Evolutionary conservation across 2,888 invertebrate species (phyloP).

Genomic region (Helleia helle): DNA sequence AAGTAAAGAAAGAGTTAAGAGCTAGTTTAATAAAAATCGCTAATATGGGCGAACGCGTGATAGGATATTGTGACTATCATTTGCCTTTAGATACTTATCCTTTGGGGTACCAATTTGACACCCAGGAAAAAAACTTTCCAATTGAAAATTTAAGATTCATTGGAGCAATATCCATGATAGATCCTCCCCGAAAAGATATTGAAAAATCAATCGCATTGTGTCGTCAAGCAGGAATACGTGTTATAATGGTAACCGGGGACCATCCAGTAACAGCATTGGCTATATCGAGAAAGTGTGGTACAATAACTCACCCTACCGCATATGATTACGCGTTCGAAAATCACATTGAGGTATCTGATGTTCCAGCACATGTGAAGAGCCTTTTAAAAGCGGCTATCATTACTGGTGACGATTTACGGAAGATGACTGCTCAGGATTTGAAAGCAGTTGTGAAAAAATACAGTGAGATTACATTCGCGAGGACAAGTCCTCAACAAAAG

Average conservation of each 20-base stretch:
- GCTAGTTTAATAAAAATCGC: constrained; percentile 84
- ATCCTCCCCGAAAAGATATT: constrained; percentile 79
- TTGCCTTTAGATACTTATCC: constrained; percentile 72
- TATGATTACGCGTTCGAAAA: constrained; percentile 81
- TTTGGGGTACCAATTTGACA: constrained; percentile 69
- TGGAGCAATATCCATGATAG: constrained; percentile 81
- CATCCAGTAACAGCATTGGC: constrained; percentile 83
- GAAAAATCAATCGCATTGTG: constrained; percentile 79
- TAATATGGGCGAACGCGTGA: constrained; percentile 88
- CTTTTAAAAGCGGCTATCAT: constrained; percentile 53
- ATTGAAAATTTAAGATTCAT: constrained; percentile 71
- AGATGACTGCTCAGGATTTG: constrained; percentile 68
- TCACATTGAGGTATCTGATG: constrained; percentile 66
- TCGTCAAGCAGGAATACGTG: constrained; percentile 80
- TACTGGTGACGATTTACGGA: constrained; percentile 71
- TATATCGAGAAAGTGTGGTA: constrained; percentile 79
- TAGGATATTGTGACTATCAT: constrained; percentile 84
- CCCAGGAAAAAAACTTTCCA: constrained; percentile 79
- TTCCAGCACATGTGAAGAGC: constrained; percentile 58
- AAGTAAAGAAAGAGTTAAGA: constrained; percentile 71
- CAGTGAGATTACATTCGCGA: constrained; percentile 83
- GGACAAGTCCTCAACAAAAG: constrained; percentile 81
- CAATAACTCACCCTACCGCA: constrained; percentile 76
- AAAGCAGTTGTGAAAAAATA: constrained; percentile 75
- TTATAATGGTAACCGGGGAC: constrained; percentile 82